Percentiles rank a stretch among this genome's conserved stretches.
Conservation (phyloP, 2,797 vertebrate genomes). For the Sorex maritimensis region DNA sequence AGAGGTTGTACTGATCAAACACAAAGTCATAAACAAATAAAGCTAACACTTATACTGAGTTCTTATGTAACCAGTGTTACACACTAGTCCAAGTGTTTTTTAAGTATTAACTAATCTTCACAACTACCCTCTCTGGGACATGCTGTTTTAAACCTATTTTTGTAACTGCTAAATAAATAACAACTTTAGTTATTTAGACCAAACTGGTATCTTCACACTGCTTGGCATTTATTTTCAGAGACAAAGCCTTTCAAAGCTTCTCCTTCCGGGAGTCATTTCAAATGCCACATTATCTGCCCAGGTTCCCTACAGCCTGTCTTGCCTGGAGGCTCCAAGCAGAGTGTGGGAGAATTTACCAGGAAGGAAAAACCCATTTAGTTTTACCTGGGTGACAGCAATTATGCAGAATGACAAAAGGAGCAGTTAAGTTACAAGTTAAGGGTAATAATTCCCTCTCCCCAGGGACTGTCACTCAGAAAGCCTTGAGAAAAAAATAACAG, state of each 20-base stretch:
- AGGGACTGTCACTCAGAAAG: slow-evolving; percentile 91
- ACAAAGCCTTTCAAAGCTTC: slow-evolving; percentile 84
- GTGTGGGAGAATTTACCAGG: slow-evolving; percentile 89
- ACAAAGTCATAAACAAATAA: not conserved
- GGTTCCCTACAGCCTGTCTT: slow-evolving; percentile 87
- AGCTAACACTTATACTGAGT: not conserved
- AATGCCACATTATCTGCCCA: slow-evolving; percentile 77
- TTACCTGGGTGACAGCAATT: slow-evolving; percentile 93
- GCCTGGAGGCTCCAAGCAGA: slow-evolving; percentile 88
- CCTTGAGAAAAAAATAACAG: slow-evolving; percentile 84
- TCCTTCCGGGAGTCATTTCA: slow-evolving; percentile 85
- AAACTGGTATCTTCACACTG: not conserved
- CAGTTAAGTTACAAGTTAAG: slow-evolving; percentile 90
- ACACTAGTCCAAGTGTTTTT: not conserved
- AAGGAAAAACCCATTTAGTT: slow-evolving; percentile 87
- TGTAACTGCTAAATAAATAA: slow-evolving; percentile 33
- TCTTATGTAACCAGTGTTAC: not conserved
- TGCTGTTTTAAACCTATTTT: not conserved
- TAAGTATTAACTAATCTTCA: not conserved
- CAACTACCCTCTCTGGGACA: too few species aligned
- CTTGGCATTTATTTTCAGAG: slow-evolving; percentile 78
- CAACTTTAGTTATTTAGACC: slow-evolving; percentile 12
- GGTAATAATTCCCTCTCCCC: slow-evolving; percentile 89
- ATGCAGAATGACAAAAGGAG: slow-evolving; percentile 91
- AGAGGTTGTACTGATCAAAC: not conserved